Evolutionary conservation across 2,797 vertebrate genomes (phyloP).

Genomic region (Acrossocheilus fasciatus): DNA sequence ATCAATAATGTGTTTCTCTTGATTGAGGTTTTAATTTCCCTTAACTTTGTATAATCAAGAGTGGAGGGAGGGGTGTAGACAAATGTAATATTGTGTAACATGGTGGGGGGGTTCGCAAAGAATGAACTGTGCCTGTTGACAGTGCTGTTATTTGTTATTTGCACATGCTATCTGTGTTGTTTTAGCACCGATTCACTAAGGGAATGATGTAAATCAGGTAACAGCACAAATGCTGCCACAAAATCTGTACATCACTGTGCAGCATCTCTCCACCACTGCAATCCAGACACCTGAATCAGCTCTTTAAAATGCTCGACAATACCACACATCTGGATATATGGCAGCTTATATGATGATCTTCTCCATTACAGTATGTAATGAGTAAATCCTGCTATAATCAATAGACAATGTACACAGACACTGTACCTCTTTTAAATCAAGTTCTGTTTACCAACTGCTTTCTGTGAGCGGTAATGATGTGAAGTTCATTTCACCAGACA

Average conservation of each 20-base stretch:
- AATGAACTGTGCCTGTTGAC: neutral
- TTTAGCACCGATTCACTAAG: constrained; percentile 16
- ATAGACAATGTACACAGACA: neutral
- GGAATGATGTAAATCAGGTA: constrained; percentile 16
- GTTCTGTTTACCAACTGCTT: neutral
- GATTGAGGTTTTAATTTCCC: neutral
- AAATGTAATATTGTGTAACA: neutral
- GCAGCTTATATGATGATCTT: neutral
- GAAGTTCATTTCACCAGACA: neutral
- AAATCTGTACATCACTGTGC: neutral
- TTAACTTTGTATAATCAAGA: neutral
- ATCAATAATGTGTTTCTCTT: constrained; percentile 27
- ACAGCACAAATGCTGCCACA: neutral
- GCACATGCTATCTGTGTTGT: constrained; percentile 8
- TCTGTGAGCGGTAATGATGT: neutral
- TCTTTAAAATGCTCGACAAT: neutral
- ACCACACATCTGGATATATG: neutral
- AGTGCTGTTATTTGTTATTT: constrained; percentile 22
- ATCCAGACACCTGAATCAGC: neutral
- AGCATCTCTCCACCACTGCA: constrained; percentile 10
- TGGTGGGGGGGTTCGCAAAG: neutral
- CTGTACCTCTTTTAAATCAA: neutral
- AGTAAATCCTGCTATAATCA: constrained; percentile 1
- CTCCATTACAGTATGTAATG: neutral
- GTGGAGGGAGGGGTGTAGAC: neutral